Percentiles rank a stretch among this genome's conserved stretches.
Conservation (phyloP, 2,888 invertebrate genomes). For the Trisateles emortualis region DNA sequence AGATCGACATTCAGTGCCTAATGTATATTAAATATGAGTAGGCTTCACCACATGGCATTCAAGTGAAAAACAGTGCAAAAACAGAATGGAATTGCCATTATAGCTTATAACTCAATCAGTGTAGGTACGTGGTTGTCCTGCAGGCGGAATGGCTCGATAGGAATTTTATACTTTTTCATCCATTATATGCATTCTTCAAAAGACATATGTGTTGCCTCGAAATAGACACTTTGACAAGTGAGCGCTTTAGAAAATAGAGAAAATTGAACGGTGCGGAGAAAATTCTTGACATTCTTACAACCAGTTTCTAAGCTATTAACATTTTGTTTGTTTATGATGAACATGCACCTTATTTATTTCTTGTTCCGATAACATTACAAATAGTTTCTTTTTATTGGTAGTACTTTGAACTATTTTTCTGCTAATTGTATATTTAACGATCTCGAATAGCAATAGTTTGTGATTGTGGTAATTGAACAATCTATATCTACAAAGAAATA, state of each 20-base stretch:
- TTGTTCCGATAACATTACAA: conserved; percentile 1
- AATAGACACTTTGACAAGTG: conserved; percentile 59
- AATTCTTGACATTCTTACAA: conserved; percentile 65
- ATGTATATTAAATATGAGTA: conserved; percentile 83
- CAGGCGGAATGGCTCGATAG: conserved; percentile 63
- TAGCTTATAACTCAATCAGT: conserved; percentile 86
- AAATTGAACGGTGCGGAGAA: conserved; percentile 64
- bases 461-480: background rate
- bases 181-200: conserved; percentile 72
- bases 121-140: conserved; percentile 57
- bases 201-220: conserved; percentile 66
- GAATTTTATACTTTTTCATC: conserved; percentile 83
- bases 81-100: conserved; percentile 81
- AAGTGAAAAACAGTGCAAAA: conserved; percentile 83
- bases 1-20: conserved; percentile 71
- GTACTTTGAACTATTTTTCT: background rate
- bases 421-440: background rate
- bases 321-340: conserved; percentile 10
- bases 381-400: background rate
- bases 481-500: background rate
- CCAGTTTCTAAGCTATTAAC: conserved; percentile 36
- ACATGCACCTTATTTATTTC: conserved; percentile 1
- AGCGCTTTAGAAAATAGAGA: conserved; percentile 64
- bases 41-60: conserved; percentile 66
- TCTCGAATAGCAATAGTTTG: background rate